phyloP scores from a whole-genome alignment of 2,797 vertebrate species.

The Argyrosomus regius region DNA sequence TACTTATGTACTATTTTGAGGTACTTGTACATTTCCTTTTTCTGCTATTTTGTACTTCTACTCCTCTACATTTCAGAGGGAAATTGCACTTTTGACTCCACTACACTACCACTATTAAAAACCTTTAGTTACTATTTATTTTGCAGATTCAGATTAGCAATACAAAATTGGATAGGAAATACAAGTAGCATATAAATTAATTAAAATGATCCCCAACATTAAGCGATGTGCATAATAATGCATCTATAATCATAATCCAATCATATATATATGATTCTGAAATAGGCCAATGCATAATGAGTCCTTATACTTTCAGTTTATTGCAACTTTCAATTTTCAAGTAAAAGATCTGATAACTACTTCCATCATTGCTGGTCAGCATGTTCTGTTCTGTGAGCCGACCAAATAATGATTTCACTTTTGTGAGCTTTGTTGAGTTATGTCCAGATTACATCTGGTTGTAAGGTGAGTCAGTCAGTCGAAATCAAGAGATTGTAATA shows the following conservation, averaged over 20 bases:
- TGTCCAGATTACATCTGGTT: slow-evolving; percentile 30
- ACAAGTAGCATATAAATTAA: too few species aligned
- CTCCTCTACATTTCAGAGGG: neutral
- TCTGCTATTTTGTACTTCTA: too few species aligned
- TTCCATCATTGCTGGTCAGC: slow-evolving; percentile 3
- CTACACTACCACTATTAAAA: neutral
- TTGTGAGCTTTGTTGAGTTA: neutral
- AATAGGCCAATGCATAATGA: neutral
- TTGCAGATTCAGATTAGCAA: neutral
- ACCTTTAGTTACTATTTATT: neutral
- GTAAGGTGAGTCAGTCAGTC: neutral
- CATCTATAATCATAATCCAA: neutral
- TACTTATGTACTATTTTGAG: neutral
- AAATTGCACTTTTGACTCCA: neutral
- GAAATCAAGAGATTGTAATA: slow-evolving; percentile 40
- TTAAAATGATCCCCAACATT: neutral
- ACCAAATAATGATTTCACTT: slow-evolving; percentile 12
- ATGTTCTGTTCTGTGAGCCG: slow-evolving; percentile 15
- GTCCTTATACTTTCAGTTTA: neutral
- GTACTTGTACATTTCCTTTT: neutral
- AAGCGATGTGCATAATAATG: neutral
- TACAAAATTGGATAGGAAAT: neutral
- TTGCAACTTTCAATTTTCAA: neutral
- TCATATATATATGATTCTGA: neutral
- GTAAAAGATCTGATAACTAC: neutral